Evolutionary conservation across 2,113 vertebrate species (phyloP).

Genomic region (Eptesicus fuscus): DNA sequence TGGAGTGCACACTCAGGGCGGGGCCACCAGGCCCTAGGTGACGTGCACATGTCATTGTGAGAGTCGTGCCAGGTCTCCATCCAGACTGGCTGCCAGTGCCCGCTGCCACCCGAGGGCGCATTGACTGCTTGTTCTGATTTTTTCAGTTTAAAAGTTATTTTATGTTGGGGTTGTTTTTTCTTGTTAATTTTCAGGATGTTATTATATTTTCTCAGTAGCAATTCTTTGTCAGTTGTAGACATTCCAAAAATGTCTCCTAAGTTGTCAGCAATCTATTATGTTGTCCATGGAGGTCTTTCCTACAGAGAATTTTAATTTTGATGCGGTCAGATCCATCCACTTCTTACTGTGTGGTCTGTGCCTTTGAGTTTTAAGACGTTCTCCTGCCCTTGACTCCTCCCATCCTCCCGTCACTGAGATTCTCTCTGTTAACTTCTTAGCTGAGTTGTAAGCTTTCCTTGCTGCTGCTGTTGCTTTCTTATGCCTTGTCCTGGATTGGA

Average conservation of each 20-base stretch:
- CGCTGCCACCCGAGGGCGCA: rapidly evolving
- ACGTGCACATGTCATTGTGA: rapidly evolving
- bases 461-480: background rate
- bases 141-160: background rate
- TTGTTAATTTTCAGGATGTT: background rate
- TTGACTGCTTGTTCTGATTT: background rate
- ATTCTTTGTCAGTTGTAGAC: background rate
- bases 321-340: background rate
- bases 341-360: background rate
- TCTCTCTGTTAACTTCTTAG: background rate
- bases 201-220: background rate
- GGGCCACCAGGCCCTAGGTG: rapidly evolving
- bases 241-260: background rate
- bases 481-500: background rate
- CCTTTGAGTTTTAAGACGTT: background rate
- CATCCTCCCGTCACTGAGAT: background rate
- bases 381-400: background rate
- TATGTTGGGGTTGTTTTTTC: background rate
- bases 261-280: background rate
- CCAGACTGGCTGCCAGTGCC: rapidly evolving
- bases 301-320: background rate
- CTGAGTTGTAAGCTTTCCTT: background rate
- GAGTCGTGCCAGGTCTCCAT: rapidly evolving
- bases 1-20: rapidly evolving
- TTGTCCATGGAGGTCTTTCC: background rate